These are phyloP conservation scores for Camponotus vicinus DNA, from an alignment of 1,140 invertebrate genomes.

Conservation along the genomic window DNA sequence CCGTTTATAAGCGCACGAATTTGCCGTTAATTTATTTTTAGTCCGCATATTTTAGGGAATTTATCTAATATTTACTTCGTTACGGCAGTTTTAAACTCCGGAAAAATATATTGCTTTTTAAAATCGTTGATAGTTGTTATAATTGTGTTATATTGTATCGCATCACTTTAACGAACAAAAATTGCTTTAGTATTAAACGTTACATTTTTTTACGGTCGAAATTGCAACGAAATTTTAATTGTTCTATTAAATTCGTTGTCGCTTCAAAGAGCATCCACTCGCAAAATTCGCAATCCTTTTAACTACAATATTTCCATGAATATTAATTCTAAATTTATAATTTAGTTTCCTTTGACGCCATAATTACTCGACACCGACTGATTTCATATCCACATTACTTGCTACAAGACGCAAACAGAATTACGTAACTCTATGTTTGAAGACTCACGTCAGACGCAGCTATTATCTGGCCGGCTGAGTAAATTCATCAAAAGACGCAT, in stretches of 20 bases:
- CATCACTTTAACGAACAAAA: too few relatives aligned
- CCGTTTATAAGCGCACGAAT: not conserved
- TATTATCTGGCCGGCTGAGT: slow-evolving; percentile 61
- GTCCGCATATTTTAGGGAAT: not conserved
- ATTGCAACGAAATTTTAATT: not conserved
- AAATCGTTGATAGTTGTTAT: too few relatives aligned
- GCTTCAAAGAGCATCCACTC: not conserved
- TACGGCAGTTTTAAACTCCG: not conserved
- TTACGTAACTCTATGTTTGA: slow-evolving; percentile 64
- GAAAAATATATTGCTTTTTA: slow-evolving; percentile 19
- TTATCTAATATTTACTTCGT: not conserved
- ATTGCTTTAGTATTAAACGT: not conserved
- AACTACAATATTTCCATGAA: slow-evolving; percentile 21
- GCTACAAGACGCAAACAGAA: slow-evolving; percentile 9
- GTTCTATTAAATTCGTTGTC: not conserved
- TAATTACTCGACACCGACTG: not conserved
- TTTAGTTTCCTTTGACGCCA: slow-evolving; percentile 40
- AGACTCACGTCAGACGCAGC: slow-evolving; percentile 25
- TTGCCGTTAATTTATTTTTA: not conserved
- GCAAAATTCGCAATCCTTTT: not conserved
- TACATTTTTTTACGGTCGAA: not conserved
- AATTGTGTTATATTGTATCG: too few relatives aligned
- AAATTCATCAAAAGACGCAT: slow-evolving; percentile 56
- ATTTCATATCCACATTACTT: slow-evolving; percentile 38
- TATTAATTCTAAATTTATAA: slow-evolving; percentile 1